Conservation (phyloP, 1,140 invertebrate genomes). For the Drosophila mayri region DNA sequence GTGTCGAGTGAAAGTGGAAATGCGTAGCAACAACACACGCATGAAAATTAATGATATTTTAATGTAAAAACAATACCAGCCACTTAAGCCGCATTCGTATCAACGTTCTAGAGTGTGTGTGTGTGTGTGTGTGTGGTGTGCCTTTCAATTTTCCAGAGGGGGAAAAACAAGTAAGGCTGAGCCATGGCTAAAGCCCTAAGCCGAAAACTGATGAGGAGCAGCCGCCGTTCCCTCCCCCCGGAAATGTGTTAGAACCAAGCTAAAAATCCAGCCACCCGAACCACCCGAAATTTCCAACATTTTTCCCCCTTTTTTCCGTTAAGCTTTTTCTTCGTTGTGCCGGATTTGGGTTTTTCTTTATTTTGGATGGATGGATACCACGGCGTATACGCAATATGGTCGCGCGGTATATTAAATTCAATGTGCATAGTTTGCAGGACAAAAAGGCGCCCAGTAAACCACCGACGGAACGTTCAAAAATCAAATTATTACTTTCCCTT, state of each 20-base stretch:
- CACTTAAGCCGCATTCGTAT: conserved; percentile 72
- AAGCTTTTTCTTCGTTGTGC: conserved; percentile 1
- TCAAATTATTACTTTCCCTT: conserved; percentile 50
- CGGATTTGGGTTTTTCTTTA: conserved; percentile 23
- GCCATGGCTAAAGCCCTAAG: conserved; percentile 26
- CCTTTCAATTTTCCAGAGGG: conserved; percentile 60
- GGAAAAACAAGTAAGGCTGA: conserved; percentile 39
- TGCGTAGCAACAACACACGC: conserved; percentile 35
- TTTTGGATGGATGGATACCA: conserved; percentile 9
- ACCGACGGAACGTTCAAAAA: conserved; percentile 47
- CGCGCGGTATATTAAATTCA: conserved; percentile 41
- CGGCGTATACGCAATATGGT: conserved; percentile 46
- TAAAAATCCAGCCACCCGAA: background rate
- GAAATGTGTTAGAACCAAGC: conserved; percentile 16
- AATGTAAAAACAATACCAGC: conserved; percentile 81
- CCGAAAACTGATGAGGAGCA: conserved; percentile 51
- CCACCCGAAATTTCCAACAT: background rate
- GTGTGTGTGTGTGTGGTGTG: conserved; percentile 19
- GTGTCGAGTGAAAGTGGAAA: conserved; percentile 26
- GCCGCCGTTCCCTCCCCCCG: conserved; percentile 9
- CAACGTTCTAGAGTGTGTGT: conserved; percentile 21
- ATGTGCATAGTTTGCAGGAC: conserved; percentile 25
- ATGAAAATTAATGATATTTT: conserved; percentile 82
- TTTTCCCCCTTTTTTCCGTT: conserved; percentile 7
- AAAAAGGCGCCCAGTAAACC: conserved; percentile 19